phyloP scores from a whole-genome alignment of 2,888 invertebrate genomes.

The Caenorhabditis sp. region DNA sequence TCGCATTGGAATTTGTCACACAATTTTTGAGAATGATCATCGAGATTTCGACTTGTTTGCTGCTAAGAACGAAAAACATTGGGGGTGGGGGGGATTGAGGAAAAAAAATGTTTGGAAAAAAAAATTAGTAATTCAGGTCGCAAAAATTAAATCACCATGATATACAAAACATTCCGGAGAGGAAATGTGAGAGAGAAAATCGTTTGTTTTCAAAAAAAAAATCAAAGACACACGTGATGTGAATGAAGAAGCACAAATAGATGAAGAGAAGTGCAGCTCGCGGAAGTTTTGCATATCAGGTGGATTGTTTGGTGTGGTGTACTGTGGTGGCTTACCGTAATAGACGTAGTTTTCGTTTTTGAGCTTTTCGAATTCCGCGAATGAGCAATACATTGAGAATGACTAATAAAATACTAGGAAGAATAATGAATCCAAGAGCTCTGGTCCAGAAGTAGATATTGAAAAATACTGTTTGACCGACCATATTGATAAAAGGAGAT shows the following conservation, averaged over 20 bases:
- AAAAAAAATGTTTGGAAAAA: background rate
- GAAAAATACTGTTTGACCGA: slow-evolving; percentile 79
- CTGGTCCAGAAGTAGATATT: slow-evolving; percentile 80
- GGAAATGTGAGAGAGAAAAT: background rate
- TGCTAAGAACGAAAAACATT: slow-evolving; percentile 5
- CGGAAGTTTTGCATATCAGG: background rate
- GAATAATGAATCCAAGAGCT: slow-evolving; percentile 87
- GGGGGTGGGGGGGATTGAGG: background rate
- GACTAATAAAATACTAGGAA: slow-evolving; percentile 87
- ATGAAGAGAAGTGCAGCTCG: background rate
- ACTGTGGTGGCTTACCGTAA: slow-evolving; percentile 73
- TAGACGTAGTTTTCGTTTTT: slow-evolving; percentile 81
- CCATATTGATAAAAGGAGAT: slow-evolving; percentile 51
- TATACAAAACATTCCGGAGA: background rate
- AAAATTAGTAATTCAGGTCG: background rate
- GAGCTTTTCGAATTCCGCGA: slow-evolving; percentile 84
- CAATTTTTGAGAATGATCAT: slow-evolving; percentile 33
- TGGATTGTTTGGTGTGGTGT: background rate
- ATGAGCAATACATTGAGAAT: slow-evolving; percentile 88
- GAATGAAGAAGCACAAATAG: background rate
- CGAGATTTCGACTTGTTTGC: slow-evolving; percentile 34
- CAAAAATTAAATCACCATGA: background rate
- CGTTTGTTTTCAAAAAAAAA: background rate
- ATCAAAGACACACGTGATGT: background rate
- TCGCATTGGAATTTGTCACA: slow-evolving; percentile 12